phyloP scores from a whole-genome alignment of 2,113 vertebrate species.

The Rissa tridactyla region DNA sequence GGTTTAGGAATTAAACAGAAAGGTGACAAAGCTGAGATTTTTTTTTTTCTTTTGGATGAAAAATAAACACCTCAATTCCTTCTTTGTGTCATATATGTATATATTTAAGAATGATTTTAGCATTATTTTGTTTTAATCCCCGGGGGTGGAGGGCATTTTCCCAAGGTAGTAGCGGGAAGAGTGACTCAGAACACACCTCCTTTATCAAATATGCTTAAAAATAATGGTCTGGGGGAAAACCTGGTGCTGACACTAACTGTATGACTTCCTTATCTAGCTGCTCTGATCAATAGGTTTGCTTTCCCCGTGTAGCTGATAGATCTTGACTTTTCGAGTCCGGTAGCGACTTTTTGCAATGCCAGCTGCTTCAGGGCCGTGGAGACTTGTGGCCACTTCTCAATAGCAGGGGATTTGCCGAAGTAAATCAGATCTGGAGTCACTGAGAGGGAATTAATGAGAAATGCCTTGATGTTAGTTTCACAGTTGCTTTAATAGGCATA shows the following conservation, averaged over 20 bases:
- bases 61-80: not conserved
- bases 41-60: not conserved
- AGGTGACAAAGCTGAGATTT: not conserved
- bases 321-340: not conserved
- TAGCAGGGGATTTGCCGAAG: not conserved
- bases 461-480: slow-evolving; percentile 6
- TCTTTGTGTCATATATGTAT: not conserved
- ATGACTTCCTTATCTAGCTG: not conserved
- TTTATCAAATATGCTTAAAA: not conserved
- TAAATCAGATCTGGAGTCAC: not conserved
- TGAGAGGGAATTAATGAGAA: slow-evolving; percentile 5
- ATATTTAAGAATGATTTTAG: not conserved
- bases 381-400: not conserved
- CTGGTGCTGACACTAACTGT: not conserved
- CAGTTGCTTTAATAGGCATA: not conserved
- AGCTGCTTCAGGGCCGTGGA: not conserved
- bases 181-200: not conserved
- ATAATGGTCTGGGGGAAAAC: not conserved
- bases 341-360: not conserved
- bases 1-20: not conserved
- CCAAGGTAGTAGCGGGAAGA: not conserved
- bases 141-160: not conserved
- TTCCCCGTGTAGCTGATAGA: not conserved
- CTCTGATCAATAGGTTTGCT: not conserved
- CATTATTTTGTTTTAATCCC: not conserved